These are phyloP conservation scores for Zygothrica quintamaculata DNA, from an alignment of 2,888 invertebrate genomes.

Conservation along the genomic window DNA sequence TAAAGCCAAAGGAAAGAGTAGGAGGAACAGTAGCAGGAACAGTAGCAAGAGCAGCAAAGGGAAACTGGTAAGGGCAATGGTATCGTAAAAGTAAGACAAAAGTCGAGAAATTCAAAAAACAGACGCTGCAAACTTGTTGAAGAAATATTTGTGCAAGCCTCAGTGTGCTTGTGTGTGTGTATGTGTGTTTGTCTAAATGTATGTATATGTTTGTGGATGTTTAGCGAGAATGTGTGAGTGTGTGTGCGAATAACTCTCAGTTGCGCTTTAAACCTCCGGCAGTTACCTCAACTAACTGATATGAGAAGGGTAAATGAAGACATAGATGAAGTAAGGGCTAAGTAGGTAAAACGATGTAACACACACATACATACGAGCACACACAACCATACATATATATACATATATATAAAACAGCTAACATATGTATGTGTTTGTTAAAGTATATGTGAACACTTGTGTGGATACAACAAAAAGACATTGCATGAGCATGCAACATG, in stretches of 20 bases:
- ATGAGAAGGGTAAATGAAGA: slow-evolving; percentile 32
- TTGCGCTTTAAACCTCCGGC: slow-evolving; percentile 40
- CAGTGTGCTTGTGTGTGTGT: too few relatives aligned
- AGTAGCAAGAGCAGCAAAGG: not conserved
- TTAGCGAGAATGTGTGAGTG: slow-evolving; percentile 1
- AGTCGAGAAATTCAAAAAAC: slow-evolving; percentile 76
- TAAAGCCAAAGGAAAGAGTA: too few relatives aligned
- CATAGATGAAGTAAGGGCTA: slow-evolving; percentile 11
- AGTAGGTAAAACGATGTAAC: not conserved
- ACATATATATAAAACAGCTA: too few relatives aligned
- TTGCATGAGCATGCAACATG: slow-evolving; percentile 65
- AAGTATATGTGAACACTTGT: not conserved
- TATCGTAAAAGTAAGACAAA: slow-evolving; percentile 37
- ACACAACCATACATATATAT: slow-evolving; percentile 7
- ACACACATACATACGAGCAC: not conserved
- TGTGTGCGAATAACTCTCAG: slow-evolving; percentile 46
- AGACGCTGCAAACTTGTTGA: slow-evolving; percentile 75
- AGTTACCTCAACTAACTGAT: slow-evolving; percentile 29
- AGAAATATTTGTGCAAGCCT: slow-evolving; percentile 64
- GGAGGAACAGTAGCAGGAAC: not conserved
- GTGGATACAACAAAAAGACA: slow-evolving; percentile 1
- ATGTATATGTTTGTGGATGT: not conserved
- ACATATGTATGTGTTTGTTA: too few relatives aligned
- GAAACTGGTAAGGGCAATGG: slow-evolving; percentile 24
- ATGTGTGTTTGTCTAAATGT: slow-evolving; percentile 3